Percentiles rank a stretch among this genome's conserved stretches.
Conservation (phyloP, 37 sponge, comb jelly and placozoan species). For the Halisarca cf. caerulea region DNA sequence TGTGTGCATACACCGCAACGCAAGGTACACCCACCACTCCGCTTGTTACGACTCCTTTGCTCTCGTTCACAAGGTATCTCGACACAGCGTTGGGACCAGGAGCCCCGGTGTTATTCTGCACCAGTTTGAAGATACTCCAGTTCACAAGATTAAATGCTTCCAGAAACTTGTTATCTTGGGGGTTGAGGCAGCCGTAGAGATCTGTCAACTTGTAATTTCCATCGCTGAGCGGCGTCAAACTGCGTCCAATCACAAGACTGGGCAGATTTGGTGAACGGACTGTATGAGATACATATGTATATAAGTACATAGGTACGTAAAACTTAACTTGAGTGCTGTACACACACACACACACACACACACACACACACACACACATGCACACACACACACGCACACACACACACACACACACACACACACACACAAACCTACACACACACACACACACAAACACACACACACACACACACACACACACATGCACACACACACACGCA, state of each 20-base stretch:
- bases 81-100: too few species aligned
- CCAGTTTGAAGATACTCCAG: background rate
- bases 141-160: background rate
- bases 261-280: background rate
- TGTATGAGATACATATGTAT: background rate
- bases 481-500: background rate
- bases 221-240: background rate
- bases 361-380: constrained; percentile 15
- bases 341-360: constrained; percentile 24
- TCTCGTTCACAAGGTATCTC: too few species aligned
- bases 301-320: too few species aligned
- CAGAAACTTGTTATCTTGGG: background rate
- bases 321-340: background rate
- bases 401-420: constrained; percentile 33
- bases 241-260: background rate
- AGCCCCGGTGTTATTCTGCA: too few species aligned
- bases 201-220: background rate
- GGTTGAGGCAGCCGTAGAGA: background rate
- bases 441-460: constrained; percentile 20
- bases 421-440: constrained; percentile 10
- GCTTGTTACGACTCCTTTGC: too few species aligned
- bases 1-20: too few species aligned
- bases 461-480: background rate
- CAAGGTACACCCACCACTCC: too few species aligned
- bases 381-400: constrained; percentile 21